phyloP scores from a whole-genome alignment of 2,113 vertebrate genomes.

The Amblyopsis rosae region DNA sequence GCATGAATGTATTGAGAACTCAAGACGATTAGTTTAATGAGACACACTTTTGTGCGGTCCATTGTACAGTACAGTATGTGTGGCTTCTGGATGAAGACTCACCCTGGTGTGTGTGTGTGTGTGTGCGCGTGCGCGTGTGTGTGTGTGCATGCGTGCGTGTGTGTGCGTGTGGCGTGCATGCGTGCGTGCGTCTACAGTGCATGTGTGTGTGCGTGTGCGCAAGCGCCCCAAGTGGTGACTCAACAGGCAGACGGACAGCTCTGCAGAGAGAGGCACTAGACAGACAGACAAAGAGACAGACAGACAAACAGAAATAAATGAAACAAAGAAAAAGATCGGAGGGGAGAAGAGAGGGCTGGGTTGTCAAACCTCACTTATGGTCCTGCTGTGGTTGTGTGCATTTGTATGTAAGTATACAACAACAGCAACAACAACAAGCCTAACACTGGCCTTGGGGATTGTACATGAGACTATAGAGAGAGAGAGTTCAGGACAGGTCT shows the following conservation, averaged over 20 bases:
- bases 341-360: too few relatives aligned
- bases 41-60: neutral
- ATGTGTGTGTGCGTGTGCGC: constrained; percentile 1
- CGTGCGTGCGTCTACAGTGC: neutral
- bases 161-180: neutral
- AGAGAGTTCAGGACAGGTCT: too few relatives aligned
- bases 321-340: too few relatives aligned
- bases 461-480: too few relatives aligned
- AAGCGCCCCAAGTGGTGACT: constrained; percentile 6
- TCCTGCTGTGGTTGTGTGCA: too few relatives aligned
- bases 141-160: neutral
- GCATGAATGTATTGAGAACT: too few relatives aligned
- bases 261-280: neutral
- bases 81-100: too few relatives aligned
- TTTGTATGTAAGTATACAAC: too few relatives aligned
- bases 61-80: too few relatives aligned
- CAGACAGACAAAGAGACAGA: neutral
- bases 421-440: neutral
- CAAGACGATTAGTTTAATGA: neutral
- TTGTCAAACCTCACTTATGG: too few relatives aligned
- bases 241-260: constrained; percentile 12
- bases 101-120: neutral
- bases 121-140: neutral
- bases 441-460: too few relatives aligned
- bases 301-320: neutral